phyloP scores from a whole-genome alignment of 2,113 vertebrate genomes.

The Phrynocephalus versicolor region DNA sequence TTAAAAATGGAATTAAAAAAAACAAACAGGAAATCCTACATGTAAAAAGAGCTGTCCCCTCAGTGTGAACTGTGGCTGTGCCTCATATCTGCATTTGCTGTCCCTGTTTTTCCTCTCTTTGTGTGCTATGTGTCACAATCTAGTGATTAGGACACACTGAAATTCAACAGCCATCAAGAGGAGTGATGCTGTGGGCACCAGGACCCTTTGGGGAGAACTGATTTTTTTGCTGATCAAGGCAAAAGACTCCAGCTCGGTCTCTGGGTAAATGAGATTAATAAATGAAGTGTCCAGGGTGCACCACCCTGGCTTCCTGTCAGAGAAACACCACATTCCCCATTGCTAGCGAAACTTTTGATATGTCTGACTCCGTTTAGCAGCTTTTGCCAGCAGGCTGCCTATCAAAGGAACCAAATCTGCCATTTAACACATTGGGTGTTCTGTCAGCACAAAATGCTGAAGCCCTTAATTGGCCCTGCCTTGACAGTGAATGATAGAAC shows the following conservation, averaged over 20 bases:
- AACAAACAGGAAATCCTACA: constrained; percentile 10
- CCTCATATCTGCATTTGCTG: not conserved
- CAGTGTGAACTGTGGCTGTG: not conserved
- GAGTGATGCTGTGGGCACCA: not conserved
- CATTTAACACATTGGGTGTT: constrained; percentile 58
- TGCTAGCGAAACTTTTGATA: constrained; percentile 57
- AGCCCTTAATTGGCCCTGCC: constrained; percentile 26
- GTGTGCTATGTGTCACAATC: not conserved
- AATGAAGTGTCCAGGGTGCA: constrained; percentile 57
- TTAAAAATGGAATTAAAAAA: no score
- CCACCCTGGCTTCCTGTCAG: constrained; percentile 55
- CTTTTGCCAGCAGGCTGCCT: constrained; percentile 42
- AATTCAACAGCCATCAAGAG: constrained; percentile 14
- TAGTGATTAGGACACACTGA: constrained; percentile 8
- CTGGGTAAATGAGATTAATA: constrained; percentile 41
- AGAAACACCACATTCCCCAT: constrained; percentile 70
- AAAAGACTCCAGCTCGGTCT: constrained; percentile 28
- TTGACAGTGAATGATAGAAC: not conserved
- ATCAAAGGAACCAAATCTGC: constrained; percentile 51
- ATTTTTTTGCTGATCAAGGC: constrained; percentile 47
- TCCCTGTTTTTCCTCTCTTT: constrained; percentile 14
- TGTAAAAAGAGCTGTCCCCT: rapidly evolving
- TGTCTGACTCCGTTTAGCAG: constrained; percentile 55
- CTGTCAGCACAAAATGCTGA: constrained; percentile 63
- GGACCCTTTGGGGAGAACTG: constrained; percentile 7